Evolutionary conservation across 2,888 invertebrate species (phyloP).

Genomic region (Lycophotia porphyrea): DNA sequence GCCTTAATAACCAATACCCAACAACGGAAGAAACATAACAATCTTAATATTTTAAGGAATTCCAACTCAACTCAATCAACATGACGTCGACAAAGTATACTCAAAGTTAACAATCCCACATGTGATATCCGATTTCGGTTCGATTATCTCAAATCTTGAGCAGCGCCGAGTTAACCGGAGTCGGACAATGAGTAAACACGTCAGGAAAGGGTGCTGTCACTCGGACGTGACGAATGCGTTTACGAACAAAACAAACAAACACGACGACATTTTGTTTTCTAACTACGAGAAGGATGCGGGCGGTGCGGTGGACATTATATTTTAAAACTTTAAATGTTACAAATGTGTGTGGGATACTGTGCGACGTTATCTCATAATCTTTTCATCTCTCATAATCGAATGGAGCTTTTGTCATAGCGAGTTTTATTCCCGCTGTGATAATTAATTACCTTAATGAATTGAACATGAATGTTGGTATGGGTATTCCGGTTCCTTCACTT

Average conservation of each 20-base stretch:
- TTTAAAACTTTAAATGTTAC: constrained; percentile 77
- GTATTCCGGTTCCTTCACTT: constrained; percentile 4
- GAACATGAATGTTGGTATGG: constrained; percentile 38
- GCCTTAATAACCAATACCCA: neutral
- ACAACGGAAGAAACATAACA: constrained; percentile 10
- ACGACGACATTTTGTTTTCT: constrained; percentile 70
- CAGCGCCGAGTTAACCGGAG: constrained; percentile 27
- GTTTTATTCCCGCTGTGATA: constrained; percentile 53
- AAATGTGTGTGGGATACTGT: constrained; percentile 64
- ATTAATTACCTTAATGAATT: constrained; percentile 57
- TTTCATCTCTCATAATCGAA: constrained; percentile 54
- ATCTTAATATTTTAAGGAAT: constrained; percentile 25
- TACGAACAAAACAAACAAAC: constrained; percentile 83
- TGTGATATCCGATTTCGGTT: constrained; percentile 61
- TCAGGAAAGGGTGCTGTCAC: constrained; percentile 65
- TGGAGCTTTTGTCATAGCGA: constrained; percentile 42
- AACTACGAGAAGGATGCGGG: constrained; percentile 76
- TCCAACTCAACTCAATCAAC: constrained; percentile 34
- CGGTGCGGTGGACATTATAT: constrained; percentile 67
- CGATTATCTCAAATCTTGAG: constrained; percentile 62
- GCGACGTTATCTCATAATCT: constrained; percentile 59
- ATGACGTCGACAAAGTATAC: constrained; percentile 53
- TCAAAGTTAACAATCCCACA: constrained; percentile 50
- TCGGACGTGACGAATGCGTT: constrained; percentile 78
- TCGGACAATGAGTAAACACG: constrained; percentile 61